phyloP scores from a whole-genome alignment of 2,113 vertebrate species.

The Mormoops blainvillei region DNA sequence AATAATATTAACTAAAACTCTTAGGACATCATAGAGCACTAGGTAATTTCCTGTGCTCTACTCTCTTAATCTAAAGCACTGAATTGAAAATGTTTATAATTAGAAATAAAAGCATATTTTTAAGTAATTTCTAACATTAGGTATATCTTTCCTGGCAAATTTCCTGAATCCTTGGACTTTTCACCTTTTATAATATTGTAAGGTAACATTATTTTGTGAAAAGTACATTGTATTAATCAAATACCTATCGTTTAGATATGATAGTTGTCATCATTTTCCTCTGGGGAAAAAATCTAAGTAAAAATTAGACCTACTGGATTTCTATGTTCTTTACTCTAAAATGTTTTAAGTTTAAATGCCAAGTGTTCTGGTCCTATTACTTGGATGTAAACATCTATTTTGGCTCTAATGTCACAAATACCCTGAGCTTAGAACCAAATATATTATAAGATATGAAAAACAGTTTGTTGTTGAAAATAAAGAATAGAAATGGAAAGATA shows the following conservation, averaged over 20 bases:
- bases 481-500: slow-evolving; percentile 9
- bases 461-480: background rate
- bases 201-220: background rate
- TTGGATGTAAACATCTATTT: slow-evolving; percentile 31
- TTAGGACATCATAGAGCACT: background rate
- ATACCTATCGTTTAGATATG: background rate
- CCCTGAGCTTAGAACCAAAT: background rate
- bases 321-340: background rate
- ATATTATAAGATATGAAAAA: background rate
- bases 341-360: background rate
- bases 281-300: background rate
- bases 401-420: background rate
- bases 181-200: background rate
- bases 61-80: background rate
- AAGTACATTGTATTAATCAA: background rate
- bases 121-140: background rate
- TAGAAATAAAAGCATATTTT: background rate
- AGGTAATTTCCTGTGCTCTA: background rate
- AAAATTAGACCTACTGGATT: background rate
- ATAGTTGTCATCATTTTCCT: background rate
- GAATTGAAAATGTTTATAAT: background rate
- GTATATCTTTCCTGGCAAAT: background rate
- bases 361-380: background rate
- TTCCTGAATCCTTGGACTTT: background rate
- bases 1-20: background rate